Evolutionary conservation across 1,140 invertebrate species (phyloP).

Genomic region (Cataglyphis hispanica): DNA sequence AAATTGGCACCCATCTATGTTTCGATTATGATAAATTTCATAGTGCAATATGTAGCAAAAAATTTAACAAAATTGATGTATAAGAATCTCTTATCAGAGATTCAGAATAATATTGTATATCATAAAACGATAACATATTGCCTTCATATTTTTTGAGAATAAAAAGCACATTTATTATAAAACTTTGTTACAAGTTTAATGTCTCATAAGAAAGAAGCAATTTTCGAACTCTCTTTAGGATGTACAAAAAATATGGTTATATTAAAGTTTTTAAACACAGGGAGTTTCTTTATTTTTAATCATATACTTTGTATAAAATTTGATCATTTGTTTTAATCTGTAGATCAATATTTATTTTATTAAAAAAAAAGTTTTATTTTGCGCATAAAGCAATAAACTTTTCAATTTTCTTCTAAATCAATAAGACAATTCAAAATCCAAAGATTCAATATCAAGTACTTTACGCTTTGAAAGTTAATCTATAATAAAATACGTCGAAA

Average conservation of each 20-base stretch:
- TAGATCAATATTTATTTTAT: conserved; percentile 4
- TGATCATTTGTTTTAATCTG: not conserved
- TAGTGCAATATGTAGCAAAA: no score
- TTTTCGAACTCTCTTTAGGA: conserved; percentile 17
- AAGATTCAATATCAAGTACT: not conserved
- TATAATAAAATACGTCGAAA: not conserved
- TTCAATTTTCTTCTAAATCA: not conserved
- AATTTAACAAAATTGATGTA: no score
- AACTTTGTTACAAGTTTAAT: not conserved
- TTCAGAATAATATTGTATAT: no score
- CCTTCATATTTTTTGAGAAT: no score
- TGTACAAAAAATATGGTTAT: conserved; percentile 26
- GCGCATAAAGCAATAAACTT: not conserved
- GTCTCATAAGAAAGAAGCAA: not conserved
- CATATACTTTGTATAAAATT: not conserved
- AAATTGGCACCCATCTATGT: no score
- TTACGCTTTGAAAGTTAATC: not conserved
- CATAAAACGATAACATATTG: no score
- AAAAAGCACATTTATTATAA: no score
- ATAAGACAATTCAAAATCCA: not conserved
- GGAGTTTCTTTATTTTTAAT: not conserved
- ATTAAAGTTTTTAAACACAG: not conserved
- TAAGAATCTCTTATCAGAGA: no score
- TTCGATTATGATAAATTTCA: no score
- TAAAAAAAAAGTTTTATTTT: not conserved